These are phyloP conservation scores for Cebidichthys violaceus DNA, from an alignment of 2,113 vertebrate species.

Conservation along the genomic window DNA sequence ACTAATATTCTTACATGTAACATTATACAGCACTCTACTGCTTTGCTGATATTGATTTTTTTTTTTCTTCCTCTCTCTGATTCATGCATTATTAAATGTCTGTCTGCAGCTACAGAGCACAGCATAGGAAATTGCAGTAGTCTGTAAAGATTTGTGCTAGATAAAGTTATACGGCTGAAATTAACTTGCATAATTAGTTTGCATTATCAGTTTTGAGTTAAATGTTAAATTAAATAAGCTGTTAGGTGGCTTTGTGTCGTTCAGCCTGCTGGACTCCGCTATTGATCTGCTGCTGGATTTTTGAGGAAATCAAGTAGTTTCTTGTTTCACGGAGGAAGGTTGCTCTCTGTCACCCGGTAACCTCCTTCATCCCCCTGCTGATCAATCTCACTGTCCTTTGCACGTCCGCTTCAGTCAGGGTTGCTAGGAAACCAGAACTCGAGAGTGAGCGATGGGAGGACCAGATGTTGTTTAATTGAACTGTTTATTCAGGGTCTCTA, in stretches of 20 bases:
- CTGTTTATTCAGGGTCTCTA: constrained; percentile 14
- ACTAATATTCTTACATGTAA: constrained; percentile 56
- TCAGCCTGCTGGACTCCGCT: background rate
- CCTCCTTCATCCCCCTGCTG: constrained; percentile 49
- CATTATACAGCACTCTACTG: constrained; percentile 61
- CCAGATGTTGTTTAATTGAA: constrained; percentile 43
- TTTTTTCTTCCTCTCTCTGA: constrained; percentile 39
- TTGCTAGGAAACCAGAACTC: constrained; percentile 78
- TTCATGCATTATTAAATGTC: constrained; percentile 77
- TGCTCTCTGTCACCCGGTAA: constrained; percentile 59
- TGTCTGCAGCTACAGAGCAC: constrained; percentile 58
- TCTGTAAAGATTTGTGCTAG: background rate
- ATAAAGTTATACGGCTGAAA: background rate
- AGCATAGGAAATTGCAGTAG: constrained; percentile 7
- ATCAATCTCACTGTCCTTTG: constrained; percentile 66
- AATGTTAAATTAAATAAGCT: background rate
- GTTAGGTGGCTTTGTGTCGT: background rate
- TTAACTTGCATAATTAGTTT: background rate
- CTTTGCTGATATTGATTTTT: constrained; percentile 69
- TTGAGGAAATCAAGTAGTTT: constrained; percentile 38
- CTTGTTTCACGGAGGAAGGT: constrained; percentile 34
- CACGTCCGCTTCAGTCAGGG: constrained; percentile 47
- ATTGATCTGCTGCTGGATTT: constrained; percentile 24
- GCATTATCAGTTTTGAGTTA: background rate
- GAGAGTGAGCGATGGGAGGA: constrained; percentile 44